A percentile compares a stretch with the other conserved stretches of the same genome.
Evolutionary conservation across 2,113 vertebrate genomes (phyloP).

Genomic region (Arvicanthis niloticus): DNA sequence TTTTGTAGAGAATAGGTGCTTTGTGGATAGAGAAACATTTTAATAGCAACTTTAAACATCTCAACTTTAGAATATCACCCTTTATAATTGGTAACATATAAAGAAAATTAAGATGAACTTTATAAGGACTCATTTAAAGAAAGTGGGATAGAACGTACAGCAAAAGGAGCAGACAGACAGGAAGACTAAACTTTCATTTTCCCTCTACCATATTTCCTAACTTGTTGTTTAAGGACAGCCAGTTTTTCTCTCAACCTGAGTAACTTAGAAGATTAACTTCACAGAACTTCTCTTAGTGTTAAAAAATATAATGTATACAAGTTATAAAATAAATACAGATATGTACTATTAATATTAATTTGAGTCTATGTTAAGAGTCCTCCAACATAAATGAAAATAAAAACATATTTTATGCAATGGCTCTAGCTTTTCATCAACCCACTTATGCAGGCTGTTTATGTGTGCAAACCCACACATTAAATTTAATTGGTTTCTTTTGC

Average conservation of each 20-base stretch:
- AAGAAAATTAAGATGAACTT: slow-evolving; percentile 39
- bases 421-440: slow-evolving; percentile 56
- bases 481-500: slow-evolving; percentile 71
- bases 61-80: slow-evolving; percentile 34
- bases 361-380: slow-evolving; percentile 56
- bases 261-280: slow-evolving; percentile 57
- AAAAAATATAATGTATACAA: slow-evolving; percentile 1
- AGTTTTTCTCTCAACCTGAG: slow-evolving; percentile 35
- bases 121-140: slow-evolving; percentile 42
- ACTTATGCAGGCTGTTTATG: slow-evolving; percentile 66
- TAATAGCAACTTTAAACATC: slow-evolving; percentile 37
- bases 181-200: slow-evolving; percentile 38
- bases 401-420: slow-evolving; percentile 61
- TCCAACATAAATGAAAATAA: slow-evolving; percentile 58
- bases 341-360: slow-evolving; percentile 42
- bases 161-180: background rate
- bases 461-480: slow-evolving; percentile 67
- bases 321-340: slow-evolving; percentile 54
- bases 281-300: slow-evolving; percentile 28
- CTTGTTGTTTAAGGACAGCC: slow-evolving; percentile 21
- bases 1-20: slow-evolving; percentile 19
- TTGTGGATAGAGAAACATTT: slow-evolving; percentile 34
- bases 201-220: background rate
- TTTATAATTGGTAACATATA: slow-evolving; percentile 14
- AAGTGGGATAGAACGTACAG: background rate